Evolutionary conservation across 2,888 invertebrate genomes (phyloP), one percentile per base, ranked within the genome.

Genomic region (Caenorhabditis sp.): DNA sequence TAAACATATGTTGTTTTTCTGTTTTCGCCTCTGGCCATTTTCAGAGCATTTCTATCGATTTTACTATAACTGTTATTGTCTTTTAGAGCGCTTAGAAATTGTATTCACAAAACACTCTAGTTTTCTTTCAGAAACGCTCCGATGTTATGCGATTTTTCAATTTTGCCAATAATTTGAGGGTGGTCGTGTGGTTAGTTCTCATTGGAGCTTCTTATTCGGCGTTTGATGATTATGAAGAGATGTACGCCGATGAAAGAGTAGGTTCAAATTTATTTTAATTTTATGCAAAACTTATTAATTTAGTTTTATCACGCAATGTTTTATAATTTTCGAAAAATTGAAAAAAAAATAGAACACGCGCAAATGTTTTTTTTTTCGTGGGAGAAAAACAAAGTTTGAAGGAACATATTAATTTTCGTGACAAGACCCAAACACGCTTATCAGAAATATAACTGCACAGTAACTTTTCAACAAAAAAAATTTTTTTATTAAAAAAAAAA

Each of bases 221-320:
- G n/a, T n/a, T n/a, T 21, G 50, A 5, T 24, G 43, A 0, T 23
- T 26, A 17, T 50, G 4, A 6, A 12, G 4, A 26, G 43, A 17
- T 43, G 43, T 3, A 43, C 43, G 14, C 3, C 31, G 6, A 6
- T n/a, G 54, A 19, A 58, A 24, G 23, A 37, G 54, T 31, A 14
- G 36, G 17, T 68, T 59, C 14, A 36, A n/a, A 51, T 21, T 37
- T 62, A 58, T 67, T 31, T 24, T 26, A 31, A 19, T 12, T 37
- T 14, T 27, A 19, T 23, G 27, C 51, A 51, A 50, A 50, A 50
- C 27, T 17, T 59, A 1, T 17, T 14, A 26, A 27, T 10, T 14
- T n/a, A 36, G 31, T 19, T 4, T 31, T 31, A 10, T 31, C 53
- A 61, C 53, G 31, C 24, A 23, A 26, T 43, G 17, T 43, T 17